A percentile compares a stretch with the other conserved stretches of the same genome.
Evolutionary conservation across 2,888 invertebrate species (phyloP).

Genomic region (Nebria salina): DNA sequence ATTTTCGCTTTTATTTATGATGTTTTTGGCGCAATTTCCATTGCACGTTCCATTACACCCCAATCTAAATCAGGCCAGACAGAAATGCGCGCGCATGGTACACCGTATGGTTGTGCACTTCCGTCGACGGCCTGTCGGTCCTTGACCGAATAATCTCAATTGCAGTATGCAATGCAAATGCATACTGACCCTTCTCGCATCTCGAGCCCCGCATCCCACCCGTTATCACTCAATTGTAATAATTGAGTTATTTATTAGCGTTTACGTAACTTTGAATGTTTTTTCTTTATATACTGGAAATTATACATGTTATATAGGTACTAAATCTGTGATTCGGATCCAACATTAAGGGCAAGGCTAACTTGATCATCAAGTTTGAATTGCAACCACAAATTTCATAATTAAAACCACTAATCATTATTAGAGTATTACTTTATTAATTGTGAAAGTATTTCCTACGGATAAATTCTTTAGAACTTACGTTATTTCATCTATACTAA

Average conservation of each 20-base stretch:
- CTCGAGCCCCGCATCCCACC: constrained; percentile 8
- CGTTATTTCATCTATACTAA: too few species aligned
- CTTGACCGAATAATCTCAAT: constrained; percentile 60
- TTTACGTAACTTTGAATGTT: background rate
- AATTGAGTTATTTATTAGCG: background rate
- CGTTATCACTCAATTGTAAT: constrained; percentile 4
- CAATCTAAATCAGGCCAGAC: background rate
- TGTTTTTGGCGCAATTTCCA: constrained; percentile 11
- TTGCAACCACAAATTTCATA: too few species aligned
- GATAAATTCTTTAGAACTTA: too few species aligned
- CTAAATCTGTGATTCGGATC: too few species aligned
- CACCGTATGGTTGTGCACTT: constrained; percentile 10
- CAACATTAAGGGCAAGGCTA: too few species aligned
- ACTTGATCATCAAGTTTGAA: too few species aligned
- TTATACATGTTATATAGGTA: too few species aligned
- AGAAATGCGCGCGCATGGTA: background rate
- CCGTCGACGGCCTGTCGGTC: constrained; percentile 49
- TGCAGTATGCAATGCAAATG: constrained; percentile 52
- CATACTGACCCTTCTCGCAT: constrained; percentile 2
- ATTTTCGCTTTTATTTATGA: background rate
- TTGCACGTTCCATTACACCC: background rate
- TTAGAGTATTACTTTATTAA: too few species aligned
- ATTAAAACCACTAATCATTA: too few species aligned
- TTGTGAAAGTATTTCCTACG: too few species aligned
- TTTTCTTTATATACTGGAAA: too few species aligned